A percentile compares a stretch with the other conserved stretches of the same genome.
Evolutionary conservation across 2,797 vertebrate genomes (phyloP).

Genomic region (Pelobates cultripes): DNA sequence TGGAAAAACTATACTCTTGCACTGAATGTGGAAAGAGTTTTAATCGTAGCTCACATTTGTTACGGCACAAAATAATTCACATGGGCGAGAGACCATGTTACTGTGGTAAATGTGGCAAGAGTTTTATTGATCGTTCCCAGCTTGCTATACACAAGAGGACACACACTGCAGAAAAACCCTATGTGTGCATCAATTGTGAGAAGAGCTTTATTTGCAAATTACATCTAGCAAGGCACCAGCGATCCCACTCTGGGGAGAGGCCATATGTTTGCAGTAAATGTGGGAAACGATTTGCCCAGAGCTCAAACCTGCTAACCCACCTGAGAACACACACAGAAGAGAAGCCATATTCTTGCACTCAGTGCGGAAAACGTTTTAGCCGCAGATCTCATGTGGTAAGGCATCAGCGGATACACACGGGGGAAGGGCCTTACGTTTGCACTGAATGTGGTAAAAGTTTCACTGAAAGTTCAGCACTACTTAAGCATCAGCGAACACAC

Average conservation of each 20-base stretch:
- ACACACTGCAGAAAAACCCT: conserved; percentile 23
- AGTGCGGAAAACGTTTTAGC: conserved; percentile 36
- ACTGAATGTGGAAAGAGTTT: conserved; percentile 22
- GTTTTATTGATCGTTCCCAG: conserved; percentile 19
- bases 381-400: conserved; percentile 25
- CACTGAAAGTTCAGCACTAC: conserved; percentile 33
- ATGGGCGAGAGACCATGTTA: conserved; percentile 12
- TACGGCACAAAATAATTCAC: conserved; percentile 34
- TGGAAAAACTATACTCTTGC: conserved; percentile 9
- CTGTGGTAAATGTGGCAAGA: conserved; percentile 27
- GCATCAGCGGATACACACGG: conserved; percentile 38
- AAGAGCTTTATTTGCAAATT: conserved; percentile 37
- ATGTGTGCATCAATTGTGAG: conserved; percentile 16
- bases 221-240: conserved; percentile 29
- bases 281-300: conserved; percentile 29
- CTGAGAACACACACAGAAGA: conserved; percentile 31
- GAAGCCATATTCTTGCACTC: conserved; percentile 30
- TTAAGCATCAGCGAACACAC: conserved; percentile 37
- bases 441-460: conserved; percentile 36
- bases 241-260: conserved; percentile 29
- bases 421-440: conserved; percentile 26
- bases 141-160: conserved; percentile 26
- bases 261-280: conserved; percentile 36
- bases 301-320: conserved; percentile 38
- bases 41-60: conserved; percentile 17